Base-by-base conservation (phyloP, 2,888 invertebrate species). In the Polydrusus pterygomalis region DNA sequence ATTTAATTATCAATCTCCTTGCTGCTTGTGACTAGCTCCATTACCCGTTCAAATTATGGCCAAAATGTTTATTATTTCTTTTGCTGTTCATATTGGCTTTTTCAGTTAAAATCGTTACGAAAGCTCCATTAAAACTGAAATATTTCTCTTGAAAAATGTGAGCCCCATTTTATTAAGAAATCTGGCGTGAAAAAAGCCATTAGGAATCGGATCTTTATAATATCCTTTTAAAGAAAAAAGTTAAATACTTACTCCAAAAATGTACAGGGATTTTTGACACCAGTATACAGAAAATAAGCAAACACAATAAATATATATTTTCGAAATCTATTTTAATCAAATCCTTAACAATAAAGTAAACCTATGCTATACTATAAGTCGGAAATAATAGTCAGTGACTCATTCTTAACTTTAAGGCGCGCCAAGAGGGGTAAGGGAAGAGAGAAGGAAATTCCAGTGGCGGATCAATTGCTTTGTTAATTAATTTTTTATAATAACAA, bases 211-310 rank as follows among this genome's bases (percentile, higher is more conserved):
- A 70, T 64, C 74, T 65, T 64, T 64, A 70, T 70, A 70, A 70
- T 75, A 65, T 75, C 64, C 56, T 49, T 62, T 64, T 70, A 74
- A 73, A 77, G 69, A 70, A 77, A 77, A 77, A 77, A 77, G 73
- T 77, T 77, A 54, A 30, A 54, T 54, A 54, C n/a, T n/a, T 25
- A 25, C 30, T n/a, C 30, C 13, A 30, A 0, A 25, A 54, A 54
- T 30, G n/a, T 30, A 30, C n/a, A n/a, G 30, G 30, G n/a, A 8
- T 30, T 54, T 43, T n/a, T 43, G 6, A 43, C 11, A 43, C 2
- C 13, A 43, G 1, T 7, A 34, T 34, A 25, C 5, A 25, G 34
- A 10, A 34, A 7, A 34, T 34, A 34, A 10, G 34, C 34, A 34
- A 34, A 25, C 25, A 25, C 25, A 25, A 25, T 25, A 25, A 25